Percentiles rank a stretch among this genome's conserved stretches.
These are phyloP conservation scores for Calvadosia cruxmelitensis DNA, from an alignment of 30 jellyfish, hydroid and myxozoan genomes.

Conservation along the genomic window DNA sequence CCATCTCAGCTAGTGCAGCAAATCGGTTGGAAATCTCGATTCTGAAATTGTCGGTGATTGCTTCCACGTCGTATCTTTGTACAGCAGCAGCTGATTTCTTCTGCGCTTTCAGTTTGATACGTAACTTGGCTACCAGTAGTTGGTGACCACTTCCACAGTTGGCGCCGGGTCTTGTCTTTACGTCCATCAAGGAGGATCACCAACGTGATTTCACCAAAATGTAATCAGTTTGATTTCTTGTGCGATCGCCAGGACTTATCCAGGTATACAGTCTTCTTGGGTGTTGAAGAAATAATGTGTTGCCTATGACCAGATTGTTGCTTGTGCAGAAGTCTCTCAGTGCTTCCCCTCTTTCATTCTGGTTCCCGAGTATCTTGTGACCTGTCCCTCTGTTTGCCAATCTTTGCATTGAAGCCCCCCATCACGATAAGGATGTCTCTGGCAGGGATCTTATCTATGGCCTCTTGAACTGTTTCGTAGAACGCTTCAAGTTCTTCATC, in stretches of 20 bases:
- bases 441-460: conserved; percentile 16
- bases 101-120: conserved; percentile 8
- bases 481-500: conserved; percentile 13
- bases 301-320: conserved; percentile 11
- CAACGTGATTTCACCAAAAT: conserved; percentile 4
- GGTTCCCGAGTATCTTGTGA: conserved; percentile 4
- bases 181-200: conserved; percentile 4
- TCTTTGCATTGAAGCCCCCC: conserved; percentile 29
- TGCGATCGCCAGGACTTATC: conserved; percentile 11
- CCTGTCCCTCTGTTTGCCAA: background rate
- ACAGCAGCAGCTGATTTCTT: conserved; percentile 3
- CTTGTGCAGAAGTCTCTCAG: conserved; percentile 12
- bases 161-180: conserved; percentile 23
- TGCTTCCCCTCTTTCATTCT: conserved; percentile 19
- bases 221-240: conserved; percentile 21
- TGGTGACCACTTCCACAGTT: conserved; percentile 25
- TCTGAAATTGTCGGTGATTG: no score
- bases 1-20: no score
- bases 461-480: conserved; percentile 16
- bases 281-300: conserved; percentile 14
- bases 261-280: conserved; percentile 28
- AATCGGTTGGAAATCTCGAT: no score
- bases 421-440: conserved; percentile 8
- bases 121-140: conserved; percentile 8
- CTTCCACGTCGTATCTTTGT: no score